Percentiles rank a stretch among this genome's conserved stretches.
These are phyloP conservation scores for Chelonoidis abingdonii DNA, from an alignment of 2,113 vertebrate species.

Conservation along the genomic window DNA sequence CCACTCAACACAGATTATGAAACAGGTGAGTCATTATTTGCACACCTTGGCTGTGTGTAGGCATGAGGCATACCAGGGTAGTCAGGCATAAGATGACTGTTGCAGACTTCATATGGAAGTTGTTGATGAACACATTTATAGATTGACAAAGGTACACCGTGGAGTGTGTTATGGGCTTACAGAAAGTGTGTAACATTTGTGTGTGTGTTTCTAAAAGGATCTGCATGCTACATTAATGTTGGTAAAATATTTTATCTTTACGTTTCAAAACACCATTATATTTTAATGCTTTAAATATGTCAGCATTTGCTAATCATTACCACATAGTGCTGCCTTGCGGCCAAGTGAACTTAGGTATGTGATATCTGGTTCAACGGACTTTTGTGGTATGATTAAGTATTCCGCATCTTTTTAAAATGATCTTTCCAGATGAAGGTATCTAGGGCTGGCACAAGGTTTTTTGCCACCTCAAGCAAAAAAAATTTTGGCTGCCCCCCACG, in stretches of 20 bases:
- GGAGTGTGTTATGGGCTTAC: background rate
- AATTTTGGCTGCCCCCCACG: no score
- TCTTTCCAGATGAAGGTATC: background rate
- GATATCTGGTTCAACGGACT: background rate
- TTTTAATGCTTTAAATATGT: background rate
- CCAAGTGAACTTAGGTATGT: background rate
- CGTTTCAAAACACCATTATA: background rate
- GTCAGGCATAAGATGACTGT: background rate
- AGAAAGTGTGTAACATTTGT: background rate
- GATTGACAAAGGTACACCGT: background rate
- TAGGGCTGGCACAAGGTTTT: no score
- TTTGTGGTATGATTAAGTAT: background rate
- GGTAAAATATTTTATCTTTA: background rate
- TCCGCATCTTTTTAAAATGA: accelerated
- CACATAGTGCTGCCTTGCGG: background rate
- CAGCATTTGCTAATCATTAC: background rate
- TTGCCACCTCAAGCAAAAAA: no score
- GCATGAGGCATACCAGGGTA: background rate
- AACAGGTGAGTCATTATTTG: constrained; percentile 9
- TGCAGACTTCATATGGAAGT: background rate
- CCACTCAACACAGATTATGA: background rate
- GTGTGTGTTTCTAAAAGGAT: background rate
- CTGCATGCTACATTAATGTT: background rate
- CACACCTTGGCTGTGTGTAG: background rate
- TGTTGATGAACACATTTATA: background rate